Conservation (phyloP, 1,140 invertebrate genomes). For the Drosophila arawakana region DNA sequence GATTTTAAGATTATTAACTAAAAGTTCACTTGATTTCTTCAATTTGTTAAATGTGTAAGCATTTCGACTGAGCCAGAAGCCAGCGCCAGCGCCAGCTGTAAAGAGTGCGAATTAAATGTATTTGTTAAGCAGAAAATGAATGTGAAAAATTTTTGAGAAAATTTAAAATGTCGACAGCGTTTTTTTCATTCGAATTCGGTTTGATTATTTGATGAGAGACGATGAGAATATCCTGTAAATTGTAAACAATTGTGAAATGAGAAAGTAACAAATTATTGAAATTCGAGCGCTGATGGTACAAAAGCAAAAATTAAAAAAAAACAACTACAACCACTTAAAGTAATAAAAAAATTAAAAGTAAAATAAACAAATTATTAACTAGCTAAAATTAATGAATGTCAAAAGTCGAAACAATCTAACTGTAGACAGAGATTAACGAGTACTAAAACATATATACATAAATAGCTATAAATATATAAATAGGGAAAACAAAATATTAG, state of each 20-base stretch:
- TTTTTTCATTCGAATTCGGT: constrained; percentile 52
- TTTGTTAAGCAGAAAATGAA: background rate
- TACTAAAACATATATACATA: constrained; percentile 35
- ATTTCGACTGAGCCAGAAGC: constrained; percentile 61
- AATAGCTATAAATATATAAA: constrained; percentile 16
- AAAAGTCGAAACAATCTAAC: constrained; percentile 39
- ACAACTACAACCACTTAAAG: constrained; percentile 17
- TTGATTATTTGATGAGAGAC: constrained; percentile 33
- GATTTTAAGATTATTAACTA: constrained; percentile 30
- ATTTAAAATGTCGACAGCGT: constrained; percentile 30
- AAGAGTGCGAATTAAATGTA: constrained; percentile 16
- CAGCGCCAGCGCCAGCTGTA: constrained; percentile 38
- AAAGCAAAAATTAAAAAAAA: constrained; percentile 43
- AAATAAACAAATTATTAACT: constrained; percentile 36
- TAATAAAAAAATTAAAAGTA: constrained; percentile 30
- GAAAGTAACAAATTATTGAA: constrained; percentile 53
- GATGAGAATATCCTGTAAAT: constrained; percentile 24
- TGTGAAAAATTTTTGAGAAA: background rate
- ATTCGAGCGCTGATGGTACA: constrained; percentile 84
- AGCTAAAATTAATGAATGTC: constrained; percentile 66
- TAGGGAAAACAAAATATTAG: constrained; percentile 52
- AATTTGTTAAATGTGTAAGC: constrained; percentile 79
- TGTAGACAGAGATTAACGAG: constrained; percentile 16
- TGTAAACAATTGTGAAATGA: constrained; percentile 65
- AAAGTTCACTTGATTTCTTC: constrained; percentile 39